Percentiles rank a stretch among this genome's conserved stretches.
phyloP scores from a whole-genome alignment of 2,888 invertebrate species.

The Drosophila rellima region DNA sequence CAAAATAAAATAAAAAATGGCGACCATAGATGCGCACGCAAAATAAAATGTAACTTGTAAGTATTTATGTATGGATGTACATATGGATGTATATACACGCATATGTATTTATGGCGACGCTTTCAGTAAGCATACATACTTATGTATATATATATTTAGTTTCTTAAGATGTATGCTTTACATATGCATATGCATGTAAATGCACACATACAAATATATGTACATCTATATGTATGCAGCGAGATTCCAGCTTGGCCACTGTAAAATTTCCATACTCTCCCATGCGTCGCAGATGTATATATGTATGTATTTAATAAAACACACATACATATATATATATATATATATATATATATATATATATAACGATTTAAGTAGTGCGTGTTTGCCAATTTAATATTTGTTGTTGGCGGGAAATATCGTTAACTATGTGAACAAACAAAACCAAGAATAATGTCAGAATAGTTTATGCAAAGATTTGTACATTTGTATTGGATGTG shows the following conservation, averaged over 20 bases:
- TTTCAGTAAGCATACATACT: slow-evolving; percentile 5
- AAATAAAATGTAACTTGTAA: slow-evolving; percentile 61
- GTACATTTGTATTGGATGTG: slow-evolving; percentile 8
- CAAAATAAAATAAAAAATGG: slow-evolving; percentile 70
- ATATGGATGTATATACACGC: slow-evolving; percentile 14
- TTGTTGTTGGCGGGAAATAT: slow-evolving; percentile 64
- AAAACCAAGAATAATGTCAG: slow-evolving; percentile 28
- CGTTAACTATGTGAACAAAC: slow-evolving; percentile 40
- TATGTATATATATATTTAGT: slow-evolving; percentile 19
- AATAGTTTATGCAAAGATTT: slow-evolving; percentile 40
- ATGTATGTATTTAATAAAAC: slow-evolving; percentile 24
- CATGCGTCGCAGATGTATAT: slow-evolving; percentile 38
- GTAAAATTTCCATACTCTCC: slow-evolving; percentile 62
- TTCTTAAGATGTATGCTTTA: slow-evolving; percentile 4
- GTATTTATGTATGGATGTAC: slow-evolving; percentile 22
- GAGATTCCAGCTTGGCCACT: slow-evolving; percentile 52
- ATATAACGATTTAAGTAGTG: slow-evolving; percentile 35
- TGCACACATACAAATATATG: slow-evolving; percentile 3
- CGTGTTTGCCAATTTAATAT: slow-evolving; percentile 54
- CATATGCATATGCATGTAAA: slow-evolving; percentile 2
- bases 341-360: slow-evolving; percentile 9
- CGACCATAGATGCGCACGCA: slow-evolving; percentile 76
- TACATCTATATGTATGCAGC: slow-evolving; percentile 17
- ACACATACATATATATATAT: slow-evolving; percentile 9
- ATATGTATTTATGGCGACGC: slow-evolving; percentile 21